These are phyloP conservation scores for Stercorarius parasiticus DNA, from an alignment of 2,113 vertebrate genomes.

Conservation along the genomic window DNA sequence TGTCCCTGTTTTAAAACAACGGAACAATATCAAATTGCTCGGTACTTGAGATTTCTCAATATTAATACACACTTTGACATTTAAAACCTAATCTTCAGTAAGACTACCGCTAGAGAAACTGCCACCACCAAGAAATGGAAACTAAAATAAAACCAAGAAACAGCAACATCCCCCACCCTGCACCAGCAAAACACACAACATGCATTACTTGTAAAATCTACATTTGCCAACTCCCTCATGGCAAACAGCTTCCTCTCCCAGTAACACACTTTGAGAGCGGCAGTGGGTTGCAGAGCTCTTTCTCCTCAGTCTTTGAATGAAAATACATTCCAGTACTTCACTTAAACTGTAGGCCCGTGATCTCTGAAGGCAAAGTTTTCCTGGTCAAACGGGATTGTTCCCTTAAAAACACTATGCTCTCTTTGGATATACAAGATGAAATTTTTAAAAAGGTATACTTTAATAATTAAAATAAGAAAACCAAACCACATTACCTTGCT, in stretches of 20 bases:
- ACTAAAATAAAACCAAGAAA: not conserved
- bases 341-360: not conserved
- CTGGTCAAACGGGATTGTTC: not conserved
- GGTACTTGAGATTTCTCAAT: not conserved
- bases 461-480: not conserved
- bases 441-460: not conserved
- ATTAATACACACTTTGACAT: not conserved
- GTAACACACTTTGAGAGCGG: not conserved
- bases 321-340: not conserved
- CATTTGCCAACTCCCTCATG: not conserved
- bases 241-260: not conserved
- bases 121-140: not conserved
- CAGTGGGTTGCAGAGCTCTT: not conserved
- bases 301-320: not conserved
- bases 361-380: not conserved
- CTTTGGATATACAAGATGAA: not conserved
- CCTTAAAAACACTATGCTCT: not conserved
- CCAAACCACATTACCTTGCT: not conserved
- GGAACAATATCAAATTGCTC: not conserved
- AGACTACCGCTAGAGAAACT: not conserved
- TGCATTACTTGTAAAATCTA: fast-evolving
- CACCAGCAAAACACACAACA: not conserved
- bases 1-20: not conserved
- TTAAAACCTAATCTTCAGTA: not conserved
- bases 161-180: not conserved